Evolutionary conservation across 2,888 invertebrate genomes (phyloP).

Genomic region (Panorpa germanica): DNA sequence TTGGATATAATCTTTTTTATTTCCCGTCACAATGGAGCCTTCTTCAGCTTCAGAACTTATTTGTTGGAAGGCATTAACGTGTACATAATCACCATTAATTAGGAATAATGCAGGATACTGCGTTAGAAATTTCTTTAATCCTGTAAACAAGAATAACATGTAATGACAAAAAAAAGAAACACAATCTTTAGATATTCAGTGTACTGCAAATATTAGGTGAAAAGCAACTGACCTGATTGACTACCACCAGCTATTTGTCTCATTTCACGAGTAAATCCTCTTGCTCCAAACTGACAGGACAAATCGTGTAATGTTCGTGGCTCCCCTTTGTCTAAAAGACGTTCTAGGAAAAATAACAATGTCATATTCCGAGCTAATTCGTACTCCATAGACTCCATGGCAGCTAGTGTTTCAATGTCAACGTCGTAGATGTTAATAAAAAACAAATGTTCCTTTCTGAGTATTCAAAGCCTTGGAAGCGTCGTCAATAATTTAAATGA

Average conservation of each 20-base stretch:
- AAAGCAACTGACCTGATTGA: conserved; percentile 63
- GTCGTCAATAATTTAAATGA: too few species aligned
- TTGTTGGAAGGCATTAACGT: conserved; percentile 63
- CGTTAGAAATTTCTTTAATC: conserved; percentile 87
- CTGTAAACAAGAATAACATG: conserved; percentile 20
- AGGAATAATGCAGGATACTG: conserved; percentile 94
- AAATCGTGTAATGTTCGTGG: conserved; percentile 92
- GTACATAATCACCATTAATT: conserved; percentile 84
- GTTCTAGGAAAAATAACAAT: conserved; percentile 94
- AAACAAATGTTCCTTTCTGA: too few species aligned
- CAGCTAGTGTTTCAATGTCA: too few species aligned
- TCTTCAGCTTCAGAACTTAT: conserved; percentile 33
- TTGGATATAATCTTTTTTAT: conserved; percentile 75
- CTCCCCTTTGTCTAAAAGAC: conserved; percentile 90
- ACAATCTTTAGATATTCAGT: background rate
- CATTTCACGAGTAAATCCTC: conserved; percentile 99
- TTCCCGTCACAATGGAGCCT: conserved; percentile 26
- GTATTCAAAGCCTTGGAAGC: too few species aligned
- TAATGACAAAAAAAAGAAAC: background rate
- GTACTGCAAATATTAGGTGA: background rate
- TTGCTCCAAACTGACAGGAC: conserved; percentile 97
- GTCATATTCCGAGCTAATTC: conserved; percentile 89
- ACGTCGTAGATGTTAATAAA: too few species aligned
- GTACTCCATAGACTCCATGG: conserved; percentile 92
- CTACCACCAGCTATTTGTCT: conserved; percentile 88